Base-by-base conservation (phyloP, 1,140 invertebrate species). In the Phenacoccus solenopsis region DNA sequence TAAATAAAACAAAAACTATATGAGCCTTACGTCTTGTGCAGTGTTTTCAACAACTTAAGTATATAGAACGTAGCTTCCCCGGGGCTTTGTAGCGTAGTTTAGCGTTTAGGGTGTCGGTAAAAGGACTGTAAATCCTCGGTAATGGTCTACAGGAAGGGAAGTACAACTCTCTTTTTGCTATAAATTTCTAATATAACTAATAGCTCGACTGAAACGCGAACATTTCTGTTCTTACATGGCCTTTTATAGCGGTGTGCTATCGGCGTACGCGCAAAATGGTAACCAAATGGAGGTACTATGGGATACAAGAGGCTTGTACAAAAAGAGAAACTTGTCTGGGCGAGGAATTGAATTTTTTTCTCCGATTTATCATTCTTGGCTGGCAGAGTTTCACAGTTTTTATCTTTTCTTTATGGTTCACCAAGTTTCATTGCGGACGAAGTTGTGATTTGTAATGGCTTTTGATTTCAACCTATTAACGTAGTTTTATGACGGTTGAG, bases 121-220 rank as follows among this genome's bases (percentile, higher is more conserved):
- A 64, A 64, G 21, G 59, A 64, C 59, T 64, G 59, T 25, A 64
- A 64, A 64, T 64, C 59, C 59, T 64, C 13, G 13, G 59, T 64
- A 64, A 64, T 64, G 59, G 59, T 64, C 25, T 27, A 16, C 59
- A 64, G 21, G 59, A 64, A 64, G 59, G 59, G 59, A 64, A 64
- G 22, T 25, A 64, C 59, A 16, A 64, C 59, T 25, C 59, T 27
- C 10, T 64, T 4, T 64, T 24, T 22, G 59, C 59, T 25, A 64
- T 64, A 64, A 64, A 64, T 64, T 64, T 64, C 59, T 64, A 64
- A 64, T 64, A 64, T 64, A 64, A 64, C 59, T 64, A 64, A 64
- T 64, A 64, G 59, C 25, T 22, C 25, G 38, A 49, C 38, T 49
- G 12, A 49, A n/a, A 49, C 20, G 38, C 38, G 38, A 16, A 49